Base-by-base conservation (phyloP, 2,888 invertebrate genomes). In the Caenorhabditis japonica region DNA sequence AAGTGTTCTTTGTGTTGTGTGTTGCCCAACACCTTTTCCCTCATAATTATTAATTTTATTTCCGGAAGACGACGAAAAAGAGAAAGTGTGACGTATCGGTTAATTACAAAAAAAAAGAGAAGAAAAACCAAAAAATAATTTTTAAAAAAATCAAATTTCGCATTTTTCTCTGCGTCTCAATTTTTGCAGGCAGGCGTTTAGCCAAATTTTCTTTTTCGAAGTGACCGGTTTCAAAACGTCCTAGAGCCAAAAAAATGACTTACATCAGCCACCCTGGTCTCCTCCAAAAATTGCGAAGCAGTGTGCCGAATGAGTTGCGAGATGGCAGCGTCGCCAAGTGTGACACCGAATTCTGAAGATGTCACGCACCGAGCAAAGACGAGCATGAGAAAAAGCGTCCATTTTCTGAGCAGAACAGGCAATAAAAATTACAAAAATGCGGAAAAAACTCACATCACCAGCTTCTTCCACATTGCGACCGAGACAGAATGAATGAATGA, bases 251-350 rank as follows among this genome's bases (percentile, higher is more conserved):
- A 36, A 3, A 21, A 51, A 70, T 44, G 23, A 60, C 73, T 58
- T 21, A 82, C 82, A 68, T 82, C 75, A 44, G 77, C 64, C 30
- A 70, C 68, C 19, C 82, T 44, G 12, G 82, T 80, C 43, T 80
- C 71, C 12, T 76, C 79, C 7, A 82, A 61, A 44, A 75, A 58
- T 46, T 79, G 71, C 17, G 64, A 46, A 15, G 79, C 77, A 1
- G 73, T 73, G 58, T 80, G 79, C 3, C 80, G 64, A 13, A 82
- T 60, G 4, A 80, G 39, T 44, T 82, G 82, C 17, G 82, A 79
- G 34, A 77, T 74, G 36, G 82, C 80, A 10, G 72, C 72, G 59
- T 82, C 82, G 13, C 82, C 82, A 13, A 80, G 55, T 5, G 75
- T 56, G 5, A 73, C 76, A 43, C 78, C 80, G 33, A 80, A 56